Evolutionary conservation across 92 coral and sea anemone species (phyloP).

Genomic region (Phenganax marumi): DNA sequence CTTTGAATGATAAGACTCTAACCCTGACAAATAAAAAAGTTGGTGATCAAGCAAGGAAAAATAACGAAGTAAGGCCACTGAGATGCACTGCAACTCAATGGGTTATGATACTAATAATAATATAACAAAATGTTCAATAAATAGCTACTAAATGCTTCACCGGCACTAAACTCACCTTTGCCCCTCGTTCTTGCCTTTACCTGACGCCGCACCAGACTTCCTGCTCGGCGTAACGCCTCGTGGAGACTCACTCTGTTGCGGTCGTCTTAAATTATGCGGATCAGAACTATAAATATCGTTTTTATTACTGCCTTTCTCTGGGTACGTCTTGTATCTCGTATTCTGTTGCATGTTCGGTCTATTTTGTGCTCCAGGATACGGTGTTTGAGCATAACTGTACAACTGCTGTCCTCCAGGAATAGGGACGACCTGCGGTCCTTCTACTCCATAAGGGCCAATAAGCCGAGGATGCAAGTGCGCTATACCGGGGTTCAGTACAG

Average conservation of each 20-base stretch:
- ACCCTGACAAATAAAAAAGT: too few species aligned
- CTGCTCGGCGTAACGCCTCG: slow-evolving; percentile 19
- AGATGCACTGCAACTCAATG: too few species aligned
- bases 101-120: too few species aligned
- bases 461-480: slow-evolving; percentile 31
- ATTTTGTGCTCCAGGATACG: slow-evolving; percentile 27
- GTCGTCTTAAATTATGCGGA: slow-evolving; percentile 11
- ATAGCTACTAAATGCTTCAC: neutral
- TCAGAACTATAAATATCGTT: slow-evolving; percentile 35
- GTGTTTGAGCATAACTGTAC: slow-evolving; percentile 26
- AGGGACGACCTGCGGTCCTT: slow-evolving; percentile 28
- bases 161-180: slow-evolving; percentile 26
- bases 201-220: slow-evolving; percentile 26
- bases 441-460: slow-evolving; percentile 29
- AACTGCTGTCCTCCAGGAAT: slow-evolving; percentile 36
- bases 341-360: slow-evolving; percentile 23
- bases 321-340: slow-evolving; percentile 24
- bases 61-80: too few species aligned
- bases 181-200: slow-evolving; percentile 29
- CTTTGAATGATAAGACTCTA: too few species aligned
- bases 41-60: too few species aligned
- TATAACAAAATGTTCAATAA: too few species aligned
- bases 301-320: slow-evolving; percentile 25
- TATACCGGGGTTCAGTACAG: slow-evolving; percentile 25
- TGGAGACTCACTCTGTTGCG: slow-evolving; percentile 31